A percentile compares a stretch with the other conserved stretches of the same genome.
Evolutionary conservation across 1,140 invertebrate species (phyloP).

Genomic region (Triops cancriformis): DNA sequence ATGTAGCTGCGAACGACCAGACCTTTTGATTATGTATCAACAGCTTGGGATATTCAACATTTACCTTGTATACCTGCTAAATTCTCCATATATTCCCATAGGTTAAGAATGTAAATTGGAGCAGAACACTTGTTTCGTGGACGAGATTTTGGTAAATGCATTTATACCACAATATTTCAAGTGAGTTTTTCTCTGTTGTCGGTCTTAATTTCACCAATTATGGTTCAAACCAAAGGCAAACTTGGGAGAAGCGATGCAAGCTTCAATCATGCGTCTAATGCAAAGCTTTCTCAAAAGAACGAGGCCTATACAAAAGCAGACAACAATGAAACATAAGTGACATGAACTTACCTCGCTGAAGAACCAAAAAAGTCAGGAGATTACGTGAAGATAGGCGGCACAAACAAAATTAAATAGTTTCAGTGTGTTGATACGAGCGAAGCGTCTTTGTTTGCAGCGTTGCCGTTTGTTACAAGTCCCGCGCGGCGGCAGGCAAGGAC

Average conservation of each 20-base stretch:
- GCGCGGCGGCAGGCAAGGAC: not conserved
- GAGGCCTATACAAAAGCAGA: not conserved
- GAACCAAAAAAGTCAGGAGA: not conserved
- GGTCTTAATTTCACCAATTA: not conserved
- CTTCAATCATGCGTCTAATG: not conserved
- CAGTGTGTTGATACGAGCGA: not conserved
- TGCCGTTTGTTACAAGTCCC: not conserved
- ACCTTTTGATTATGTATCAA: too few relatives aligned
- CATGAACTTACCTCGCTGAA: not conserved
- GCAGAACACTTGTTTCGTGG: too few relatives aligned
- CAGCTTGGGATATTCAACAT: too few relatives aligned
- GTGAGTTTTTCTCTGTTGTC: too few relatives aligned
- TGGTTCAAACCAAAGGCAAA: not conserved
- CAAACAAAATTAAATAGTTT: not conserved
- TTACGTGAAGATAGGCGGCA: not conserved
- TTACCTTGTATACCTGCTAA: too few relatives aligned
- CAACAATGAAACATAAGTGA: not conserved
- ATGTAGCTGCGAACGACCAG: too few relatives aligned
- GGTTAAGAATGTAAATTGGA: too few relatives aligned
- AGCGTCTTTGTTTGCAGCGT: conserved; percentile 12
- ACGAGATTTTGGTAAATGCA: too few relatives aligned
- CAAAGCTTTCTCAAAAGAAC: not conserved
- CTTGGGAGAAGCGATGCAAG: not conserved
- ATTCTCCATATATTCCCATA: too few relatives aligned
- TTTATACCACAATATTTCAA: too few relatives aligned